These are phyloP conservation scores for Megalops atlanticus DNA, from an alignment of 2,113 vertebrate species.

Conservation along the genomic window DNA sequence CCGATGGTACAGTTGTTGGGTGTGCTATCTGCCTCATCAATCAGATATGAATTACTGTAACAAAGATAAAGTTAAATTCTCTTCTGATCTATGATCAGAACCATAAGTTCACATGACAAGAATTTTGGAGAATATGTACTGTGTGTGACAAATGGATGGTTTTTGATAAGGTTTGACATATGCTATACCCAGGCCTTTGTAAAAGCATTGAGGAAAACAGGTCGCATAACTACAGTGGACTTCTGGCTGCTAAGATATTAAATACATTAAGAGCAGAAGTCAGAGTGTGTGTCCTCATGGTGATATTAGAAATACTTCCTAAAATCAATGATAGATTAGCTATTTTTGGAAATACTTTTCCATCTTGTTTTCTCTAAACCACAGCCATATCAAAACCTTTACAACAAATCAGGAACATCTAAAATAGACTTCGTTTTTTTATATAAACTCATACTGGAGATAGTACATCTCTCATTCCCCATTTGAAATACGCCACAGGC, in stretches of 20 bases:
- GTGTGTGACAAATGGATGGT: not conserved
- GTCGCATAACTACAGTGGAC: no score
- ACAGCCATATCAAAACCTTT: not conserved
- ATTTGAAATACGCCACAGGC: slow-evolving; percentile 33
- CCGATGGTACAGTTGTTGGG: not conserved
- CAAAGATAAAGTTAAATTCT: not conserved
- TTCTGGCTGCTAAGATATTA: no score
- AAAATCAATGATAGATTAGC: no score
- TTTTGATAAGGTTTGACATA: not conserved
- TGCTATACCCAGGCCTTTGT: no score
- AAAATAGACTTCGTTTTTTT: slow-evolving; percentile 48
- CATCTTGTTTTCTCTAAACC: not conserved
- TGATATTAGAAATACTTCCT: no score
- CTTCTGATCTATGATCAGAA: not conserved
- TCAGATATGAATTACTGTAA: not conserved
- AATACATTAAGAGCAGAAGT: no score
- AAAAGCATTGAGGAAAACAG: no score
- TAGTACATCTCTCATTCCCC: slow-evolving; percentile 23
- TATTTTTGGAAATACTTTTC: no score
- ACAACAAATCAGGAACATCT: slow-evolving; percentile 35
- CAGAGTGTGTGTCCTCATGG: no score
- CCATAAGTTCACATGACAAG: not conserved
- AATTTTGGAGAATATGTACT: not conserved
- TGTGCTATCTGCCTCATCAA: no score
- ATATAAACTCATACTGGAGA: slow-evolving; percentile 41